A percentile compares a stretch with the other conserved stretches of the same genome.
Conservation (phyloP, 1,140 invertebrate genomes). For the Drosophila bifasciata region DNA sequence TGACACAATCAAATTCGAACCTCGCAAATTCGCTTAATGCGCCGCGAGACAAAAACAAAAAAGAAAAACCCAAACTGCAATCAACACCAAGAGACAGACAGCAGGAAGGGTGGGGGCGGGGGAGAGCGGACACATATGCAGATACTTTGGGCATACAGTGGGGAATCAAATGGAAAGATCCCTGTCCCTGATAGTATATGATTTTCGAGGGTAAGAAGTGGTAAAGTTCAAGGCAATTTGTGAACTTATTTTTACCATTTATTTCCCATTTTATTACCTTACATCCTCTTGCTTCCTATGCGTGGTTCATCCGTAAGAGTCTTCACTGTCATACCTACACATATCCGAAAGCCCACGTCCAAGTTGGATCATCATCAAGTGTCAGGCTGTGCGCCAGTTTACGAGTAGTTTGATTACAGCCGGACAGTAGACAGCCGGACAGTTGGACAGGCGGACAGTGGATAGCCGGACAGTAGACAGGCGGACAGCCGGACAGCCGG, state of each 20-base stretch:
- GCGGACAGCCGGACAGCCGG: too few relatives aligned
- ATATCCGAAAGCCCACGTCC: conserved; percentile 20
- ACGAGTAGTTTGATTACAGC: conserved; percentile 67
- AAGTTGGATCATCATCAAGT: conserved; percentile 38
- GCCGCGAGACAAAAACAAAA: conserved; percentile 52
- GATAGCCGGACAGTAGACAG: too few relatives aligned
- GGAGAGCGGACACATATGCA: conserved; percentile 6
- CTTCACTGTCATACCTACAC: not conserved
- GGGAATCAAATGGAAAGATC: too few relatives aligned
- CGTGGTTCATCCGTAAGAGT: too few relatives aligned
- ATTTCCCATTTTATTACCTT: too few relatives aligned
- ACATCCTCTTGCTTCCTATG: too few relatives aligned
- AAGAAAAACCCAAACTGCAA: conserved; percentile 59
- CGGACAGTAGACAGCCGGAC: conserved; percentile 18
- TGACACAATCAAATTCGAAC: conserved; percentile 76
- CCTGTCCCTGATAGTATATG: too few relatives aligned
- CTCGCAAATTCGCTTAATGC: conserved; percentile 72
- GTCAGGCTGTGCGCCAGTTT: conserved; percentile 65
- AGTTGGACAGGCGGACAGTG: too few relatives aligned
- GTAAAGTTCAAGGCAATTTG: too few relatives aligned
- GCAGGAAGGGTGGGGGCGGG: not conserved
- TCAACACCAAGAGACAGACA: conserved; percentile 42
- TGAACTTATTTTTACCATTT: too few relatives aligned
- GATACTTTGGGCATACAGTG: conserved; percentile 12
- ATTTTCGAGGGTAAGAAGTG: too few relatives aligned